Base-by-base conservation (phyloP, 2,888 invertebrate species). In the Microplitis manilae region DNA sequence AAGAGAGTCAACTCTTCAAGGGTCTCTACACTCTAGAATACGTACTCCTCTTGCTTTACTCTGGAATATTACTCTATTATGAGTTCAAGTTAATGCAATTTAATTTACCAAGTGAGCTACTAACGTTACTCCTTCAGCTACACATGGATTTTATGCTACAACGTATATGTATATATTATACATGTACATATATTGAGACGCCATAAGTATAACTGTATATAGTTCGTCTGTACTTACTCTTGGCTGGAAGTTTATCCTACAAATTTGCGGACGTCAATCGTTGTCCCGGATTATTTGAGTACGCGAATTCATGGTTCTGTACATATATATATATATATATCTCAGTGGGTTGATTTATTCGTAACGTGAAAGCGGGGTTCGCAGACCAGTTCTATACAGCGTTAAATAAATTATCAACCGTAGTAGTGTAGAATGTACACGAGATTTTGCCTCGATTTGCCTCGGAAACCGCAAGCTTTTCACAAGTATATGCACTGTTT, bases 321-420 rank as follows among this genome's bases (percentile, higher is more conserved):
- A 61, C 41, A 40, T 73, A 39, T 41, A 41, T 65, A 64, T 75
- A 40, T 41, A 41, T 65, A 64, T 75, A 40, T 38, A 30, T 20
- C 20, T 40, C 17, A 15, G 8, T 61, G 2, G 13, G 17, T 59
- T 30, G 9, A 40, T 68, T 13, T 75, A 60, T 71, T 20, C 38
- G 61, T 20, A 62, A 40, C 65, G 20, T 30, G 65, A 30, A 65
- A 38, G 38, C 65, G 30, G 30, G 6, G 65, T 15, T 62, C n/a
- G 15, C 5, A 15, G n/a, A 17, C 62, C 9, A 20, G 30, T 5
- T 20, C 65, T 30, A 65, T 30, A 65, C 13, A 62, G 40, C 30
- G 72, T 65, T 77, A 71, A 77, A 77, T 77, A 71, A 74, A 74
- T 77, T 74, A 77, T 77, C 60, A 61, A 68, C 20, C 17, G 38